Conservation (phyloP, 2,113 vertebrate genomes). For the Sclerurus mexicanus region DNA sequence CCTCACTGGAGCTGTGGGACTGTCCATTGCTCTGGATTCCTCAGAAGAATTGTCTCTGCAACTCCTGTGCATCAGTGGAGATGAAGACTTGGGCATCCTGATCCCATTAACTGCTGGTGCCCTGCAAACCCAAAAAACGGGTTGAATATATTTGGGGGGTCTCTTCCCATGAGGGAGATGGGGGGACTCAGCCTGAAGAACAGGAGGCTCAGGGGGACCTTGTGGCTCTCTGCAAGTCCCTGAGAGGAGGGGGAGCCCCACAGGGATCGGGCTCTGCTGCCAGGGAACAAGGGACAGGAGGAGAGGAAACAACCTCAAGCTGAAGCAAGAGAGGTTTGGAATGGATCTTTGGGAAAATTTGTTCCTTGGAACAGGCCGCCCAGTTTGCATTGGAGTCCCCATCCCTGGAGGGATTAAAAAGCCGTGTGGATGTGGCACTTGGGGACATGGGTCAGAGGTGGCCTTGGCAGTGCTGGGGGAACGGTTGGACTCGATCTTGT, state of each 20-base stretch:
- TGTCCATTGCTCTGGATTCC: background rate
- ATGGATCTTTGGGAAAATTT: background rate
- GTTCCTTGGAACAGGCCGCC: background rate
- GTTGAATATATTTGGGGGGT: accelerated
- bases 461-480: background rate
- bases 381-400: background rate
- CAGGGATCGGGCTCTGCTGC: background rate
- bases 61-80: accelerated
- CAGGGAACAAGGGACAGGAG: background rate
- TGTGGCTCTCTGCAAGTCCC: background rate
- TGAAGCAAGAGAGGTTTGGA: background rate
- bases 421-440: accelerated
- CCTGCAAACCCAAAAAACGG: background rate
- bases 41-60: background rate
- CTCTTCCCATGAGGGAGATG: background rate
- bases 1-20: background rate
- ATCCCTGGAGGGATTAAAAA: background rate
- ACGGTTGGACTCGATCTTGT: accelerated
- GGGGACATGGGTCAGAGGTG: background rate
- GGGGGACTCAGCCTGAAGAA: background rate
- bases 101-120: background rate
- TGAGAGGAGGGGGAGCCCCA: background rate
- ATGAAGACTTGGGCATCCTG: accelerated
- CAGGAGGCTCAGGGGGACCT: background rate
- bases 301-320: background rate